phyloP scores from a whole-genome alignment of 2,797 vertebrate genomes.

The Darevskia nairensis region DNA sequence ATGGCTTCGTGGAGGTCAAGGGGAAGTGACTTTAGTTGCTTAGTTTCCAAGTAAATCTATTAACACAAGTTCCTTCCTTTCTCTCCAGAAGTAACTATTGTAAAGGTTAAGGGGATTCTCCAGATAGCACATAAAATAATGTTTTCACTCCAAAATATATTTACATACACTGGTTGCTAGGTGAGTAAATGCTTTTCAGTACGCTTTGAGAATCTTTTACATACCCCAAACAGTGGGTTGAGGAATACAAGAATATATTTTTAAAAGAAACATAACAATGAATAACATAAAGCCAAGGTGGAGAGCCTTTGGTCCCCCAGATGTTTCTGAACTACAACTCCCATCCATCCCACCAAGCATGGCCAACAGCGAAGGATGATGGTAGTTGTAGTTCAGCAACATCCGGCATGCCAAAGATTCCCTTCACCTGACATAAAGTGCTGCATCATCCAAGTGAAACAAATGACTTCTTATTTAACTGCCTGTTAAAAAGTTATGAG shows the following conservation, averaged over 20 bases:
- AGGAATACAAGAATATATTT: not conserved
- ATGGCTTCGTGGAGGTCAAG: not conserved
- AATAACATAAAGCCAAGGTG: no score
- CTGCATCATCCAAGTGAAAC: not conserved
- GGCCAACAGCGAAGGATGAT: no score
- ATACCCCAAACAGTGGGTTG: not conserved
- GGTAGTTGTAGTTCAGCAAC: no score
- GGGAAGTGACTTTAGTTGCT: not conserved
- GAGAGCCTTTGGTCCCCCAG: no score
- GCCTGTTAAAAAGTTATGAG: not conserved
- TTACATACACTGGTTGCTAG: not conserved
- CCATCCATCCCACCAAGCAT: no score
- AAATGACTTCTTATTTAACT: not conserved
- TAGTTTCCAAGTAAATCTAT: not conserved
- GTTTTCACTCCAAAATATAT: not conserved
- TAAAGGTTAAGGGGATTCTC: not conserved
- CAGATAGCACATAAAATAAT: not conserved
- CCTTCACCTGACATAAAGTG: not conserved
- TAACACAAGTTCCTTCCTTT: not conserved
- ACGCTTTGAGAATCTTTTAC: not conserved
- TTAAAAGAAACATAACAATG: not conserved
- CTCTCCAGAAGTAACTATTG: not conserved
- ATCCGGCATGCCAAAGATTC: no score
- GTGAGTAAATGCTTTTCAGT: not conserved
- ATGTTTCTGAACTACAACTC: no score